Base-by-base conservation (phyloP, 2,888 invertebrate species). In the Polydrusus pterygomalis region DNA sequence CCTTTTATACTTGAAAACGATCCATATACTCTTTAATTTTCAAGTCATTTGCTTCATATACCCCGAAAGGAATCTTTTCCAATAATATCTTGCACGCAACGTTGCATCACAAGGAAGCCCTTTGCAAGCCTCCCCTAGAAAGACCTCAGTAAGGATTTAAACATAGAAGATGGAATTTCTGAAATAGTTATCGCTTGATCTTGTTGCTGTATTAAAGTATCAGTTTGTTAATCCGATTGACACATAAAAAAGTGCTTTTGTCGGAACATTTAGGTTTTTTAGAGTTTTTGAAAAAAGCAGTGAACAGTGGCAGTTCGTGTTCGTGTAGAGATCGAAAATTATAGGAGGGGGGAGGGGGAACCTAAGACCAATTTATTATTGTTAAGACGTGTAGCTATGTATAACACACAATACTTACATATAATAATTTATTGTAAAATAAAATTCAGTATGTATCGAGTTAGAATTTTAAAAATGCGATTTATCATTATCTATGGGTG, bases 141-240 rank as follows among this genome's bases (percentile, higher is more conserved):
- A 47, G 25, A 47, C n/a, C 18, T 25, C n/a, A 8, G 30, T 25
- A 25, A n/a, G 30, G 45, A 63, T 38, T 45, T 47, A 15, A 47
- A 20, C 34, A 49, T 45, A 25, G 49, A 34, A 15, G 30, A 64
- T 49, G 1, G 20, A 17, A 64, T 63, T 18, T 20, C 63, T 25
- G 2, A 11, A 64, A 69, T 40, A 43, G 47, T 47, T 60, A 68
- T 43, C 69, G 51, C 68, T 77, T 51, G 70, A 80, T 80, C 77
- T 79, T 65, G 76, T 77, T 79, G 77, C 76, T 70, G 78, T 81
- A 81, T 81, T 82, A 80, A 67, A 80, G 78, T 79, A 76, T 75
- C 30, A 64, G 64, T 47, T 49, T 64, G 30, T 77, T 84, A 84
- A 85, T 84, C 84, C 84, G 77, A 84, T 85, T 84, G 82, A 79